Percentiles rank a stretch among this genome's conserved stretches.
phyloP scores from a whole-genome alignment of 1,140 invertebrate genomes.

The Eufriesea mexicana region DNA sequence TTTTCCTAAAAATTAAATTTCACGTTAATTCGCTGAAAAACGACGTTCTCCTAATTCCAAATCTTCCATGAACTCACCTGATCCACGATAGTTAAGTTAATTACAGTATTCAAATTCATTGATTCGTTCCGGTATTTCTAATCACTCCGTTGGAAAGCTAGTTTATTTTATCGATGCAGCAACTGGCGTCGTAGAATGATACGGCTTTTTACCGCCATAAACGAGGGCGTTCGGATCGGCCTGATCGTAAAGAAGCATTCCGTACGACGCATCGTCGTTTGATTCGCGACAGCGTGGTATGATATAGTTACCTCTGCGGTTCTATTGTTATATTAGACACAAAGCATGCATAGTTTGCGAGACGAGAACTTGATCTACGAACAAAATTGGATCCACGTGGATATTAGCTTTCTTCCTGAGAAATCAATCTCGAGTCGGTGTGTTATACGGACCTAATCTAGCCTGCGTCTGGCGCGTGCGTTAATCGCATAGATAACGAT shows the following conservation, averaged over 20 bases:
- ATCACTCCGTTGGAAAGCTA: no score
- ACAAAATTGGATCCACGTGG: conserved; percentile 69
- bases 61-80: no score
- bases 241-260: neutral
- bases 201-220: neutral
- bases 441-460: conserved; percentile 23
- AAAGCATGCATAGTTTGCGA: conserved; percentile 35
- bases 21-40: no score
- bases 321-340: conserved; percentile 62
- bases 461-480: conserved; percentile 39
- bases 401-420: conserved; percentile 69
- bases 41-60: no score
- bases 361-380: conserved; percentile 58
- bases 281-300: neutral
- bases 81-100: no score
- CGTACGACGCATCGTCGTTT: neutral
- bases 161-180: no score
- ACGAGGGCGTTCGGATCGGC: neutral
- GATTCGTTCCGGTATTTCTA: no score
- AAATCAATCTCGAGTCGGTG: conserved; percentile 43
- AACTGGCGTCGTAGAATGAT: no score
- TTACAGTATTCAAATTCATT: no score
- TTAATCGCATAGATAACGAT: conserved; percentile 59
- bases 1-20: no score
- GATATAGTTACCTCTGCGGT: conserved; percentile 29